Conservation (phyloP, 2,797 vertebrate species). For the Chaenodraco wilsoni region DNA sequence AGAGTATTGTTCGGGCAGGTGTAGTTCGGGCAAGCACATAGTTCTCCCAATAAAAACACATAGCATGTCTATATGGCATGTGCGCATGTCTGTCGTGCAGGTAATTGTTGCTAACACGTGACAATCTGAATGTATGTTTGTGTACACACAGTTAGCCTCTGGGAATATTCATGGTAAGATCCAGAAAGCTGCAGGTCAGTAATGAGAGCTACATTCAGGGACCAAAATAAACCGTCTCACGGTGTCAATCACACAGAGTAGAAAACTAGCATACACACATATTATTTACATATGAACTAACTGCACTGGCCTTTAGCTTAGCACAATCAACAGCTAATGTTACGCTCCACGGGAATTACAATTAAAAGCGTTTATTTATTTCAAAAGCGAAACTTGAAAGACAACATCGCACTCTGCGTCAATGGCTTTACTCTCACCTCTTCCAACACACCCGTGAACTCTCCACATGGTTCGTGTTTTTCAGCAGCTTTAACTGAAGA, state of each 20-base stretch:
- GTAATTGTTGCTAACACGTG: too few relatives aligned
- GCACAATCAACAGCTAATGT: rapidly evolving
- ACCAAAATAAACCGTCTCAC: conserved; percentile 38
- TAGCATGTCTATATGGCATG: too few relatives aligned
- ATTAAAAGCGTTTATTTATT: neutral
- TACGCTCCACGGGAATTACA: neutral
- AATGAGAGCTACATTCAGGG: too few relatives aligned
- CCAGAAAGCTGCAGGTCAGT: too few relatives aligned
- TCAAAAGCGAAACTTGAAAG: neutral
- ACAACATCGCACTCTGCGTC: neutral
- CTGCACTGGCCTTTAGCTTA: neutral
- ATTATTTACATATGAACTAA: neutral
- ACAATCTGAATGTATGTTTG: too few relatives aligned
- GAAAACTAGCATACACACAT: neutral
- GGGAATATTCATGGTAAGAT: too few relatives aligned
- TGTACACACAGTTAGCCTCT: too few relatives aligned
- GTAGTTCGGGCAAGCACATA: too few relatives aligned
- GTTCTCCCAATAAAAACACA: too few relatives aligned
- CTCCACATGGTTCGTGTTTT: conserved; percentile 78
- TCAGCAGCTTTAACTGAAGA: conserved; percentile 7
- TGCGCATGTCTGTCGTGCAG: too few relatives aligned
- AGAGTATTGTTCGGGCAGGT: neutral
- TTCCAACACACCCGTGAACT: conserved; percentile 74
- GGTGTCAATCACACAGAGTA: neutral
- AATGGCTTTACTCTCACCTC: conserved; percentile 74